Evolutionary conservation across 1,140 invertebrate genomes (phyloP), one percentile per base, ranked within the genome.

Genomic region (Solenopsis invicta): DNA sequence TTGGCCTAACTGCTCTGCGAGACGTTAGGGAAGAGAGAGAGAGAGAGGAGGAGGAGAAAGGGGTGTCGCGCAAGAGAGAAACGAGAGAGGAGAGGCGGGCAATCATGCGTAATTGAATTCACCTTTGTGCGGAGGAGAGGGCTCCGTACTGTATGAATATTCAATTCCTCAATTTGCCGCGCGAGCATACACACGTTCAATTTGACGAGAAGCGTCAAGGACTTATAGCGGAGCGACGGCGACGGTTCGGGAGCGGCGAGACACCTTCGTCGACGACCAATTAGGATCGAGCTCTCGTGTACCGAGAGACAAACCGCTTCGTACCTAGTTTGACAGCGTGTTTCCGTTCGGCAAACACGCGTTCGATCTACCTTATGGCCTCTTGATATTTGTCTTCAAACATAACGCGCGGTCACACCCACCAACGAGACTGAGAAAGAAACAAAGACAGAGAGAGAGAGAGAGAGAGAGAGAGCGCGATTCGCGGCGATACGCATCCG

Each of bases 71-170:
- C 41, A 2, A 62, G 80, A 72, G 72, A 86, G 76, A 71, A 69
- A 69, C 34, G 77, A 72, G 82, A 72, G 82, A 64, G 54, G 67
- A 82, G 90, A 93, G 87, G 86, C 88, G 88, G 92, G 92, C 94
- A 94, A 94, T 94, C 92, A 90, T 89, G 91, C 87, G 92, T 94
- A 95, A 95, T 95, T 94, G 93, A 94, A 94, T 94, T 92, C 91
- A 93, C 92, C 93, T 93, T 93, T 93, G 93, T 90, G 89, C 88
- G 62, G 21, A 54, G 48, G 67, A 82, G 90, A 90, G 87, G 74
- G 89, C 85, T 88, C 34, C 85, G 76, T 80, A 71, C 87, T 74
- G 86, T 92, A 95, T 95, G 94, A 94, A 95, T 95, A 95, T 95
- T 94, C 94, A 95, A 91, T 91, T 91, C 77, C 89, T 89, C 91